Evolutionary conservation across 2,888 invertebrate species (phyloP), one percentile per base, ranked within the genome.

Genomic region (Heliconius sara): DNA sequence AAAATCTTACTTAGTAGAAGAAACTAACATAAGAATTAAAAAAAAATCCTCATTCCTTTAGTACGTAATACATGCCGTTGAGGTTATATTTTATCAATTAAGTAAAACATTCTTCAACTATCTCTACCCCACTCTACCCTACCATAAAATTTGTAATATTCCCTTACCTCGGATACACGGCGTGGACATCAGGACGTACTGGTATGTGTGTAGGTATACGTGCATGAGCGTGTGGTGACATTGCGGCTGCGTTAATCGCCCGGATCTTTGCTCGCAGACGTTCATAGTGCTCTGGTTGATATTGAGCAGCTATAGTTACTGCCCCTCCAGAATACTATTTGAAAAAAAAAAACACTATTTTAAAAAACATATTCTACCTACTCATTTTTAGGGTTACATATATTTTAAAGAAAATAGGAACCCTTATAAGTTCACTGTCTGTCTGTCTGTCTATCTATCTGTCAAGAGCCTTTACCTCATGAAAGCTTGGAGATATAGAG

Each of bases 231-330:
- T 89, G 93, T 3, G 94, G 94, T 0, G 94, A 93, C 91, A 92
- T 90, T 27, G 87, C 91, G 2, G 92, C 93, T 0, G 95, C 95
- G 85, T 95, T 95, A 85, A 95, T 94, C 2, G 95, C 95, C 13
- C 95, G 87, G 65, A 95, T 95, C 85, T 95, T 92, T n/a, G 95
- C 95, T 65, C 95, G 94, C 83, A 95, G 84, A 39, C 94, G 86
- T 84, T 94, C 94, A 84, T 95, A 95, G 79, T 95, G 95, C 82
- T 95, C 95, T 0, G 95, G 95, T 82, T 95, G 95, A 84, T 95
- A 95, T 84, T 95, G 95, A 43, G 95, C 95, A 6, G 94, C 95
- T 86, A 95, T 93, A n/a, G 92, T 91, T 30, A 95, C 95, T 6
- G 95, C 91, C 19, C 90, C 89, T 3, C 95, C 95, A 3, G 95